Percentiles rank a stretch among this genome's conserved stretches.
Conservation (phyloP, 2,888 invertebrate species). For the Platerodrilus igneus region DNA sequence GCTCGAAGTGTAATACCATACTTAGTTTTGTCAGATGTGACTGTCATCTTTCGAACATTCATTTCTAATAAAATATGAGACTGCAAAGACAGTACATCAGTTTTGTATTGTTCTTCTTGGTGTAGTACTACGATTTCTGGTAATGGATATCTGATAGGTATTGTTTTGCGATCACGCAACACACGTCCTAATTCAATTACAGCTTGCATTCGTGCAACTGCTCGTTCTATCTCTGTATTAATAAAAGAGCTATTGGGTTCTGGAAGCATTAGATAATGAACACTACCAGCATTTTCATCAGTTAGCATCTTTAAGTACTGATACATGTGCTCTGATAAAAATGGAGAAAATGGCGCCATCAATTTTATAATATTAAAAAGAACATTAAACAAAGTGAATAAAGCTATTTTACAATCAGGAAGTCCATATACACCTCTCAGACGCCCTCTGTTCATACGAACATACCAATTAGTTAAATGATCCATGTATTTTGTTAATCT, state of each 20-base stretch:
- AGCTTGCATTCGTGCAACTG: slow-evolving; percentile 89
- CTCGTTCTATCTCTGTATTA: slow-evolving; percentile 79
- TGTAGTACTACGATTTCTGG: slow-evolving; percentile 95
- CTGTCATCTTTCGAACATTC: slow-evolving; percentile 79
- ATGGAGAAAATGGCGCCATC: slow-evolving; percentile 98
- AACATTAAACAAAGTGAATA: slow-evolving; percentile 85
- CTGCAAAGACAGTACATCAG: slow-evolving; percentile 73
- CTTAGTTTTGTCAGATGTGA: slow-evolving; percentile 84
- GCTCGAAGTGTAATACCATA: slow-evolving; percentile 89
- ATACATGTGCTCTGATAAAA: slow-evolving; percentile 92
- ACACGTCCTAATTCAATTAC: slow-evolving; percentile 93
- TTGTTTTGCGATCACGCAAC: slow-evolving; percentile 85
- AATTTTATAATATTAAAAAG: slow-evolving; percentile 83
- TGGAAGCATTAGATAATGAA: slow-evolving; percentile 91
- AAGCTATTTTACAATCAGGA: slow-evolving; percentile 75
- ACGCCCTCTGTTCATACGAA: slow-evolving; percentile 91
- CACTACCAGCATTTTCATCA: slow-evolving; percentile 61
- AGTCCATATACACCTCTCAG: slow-evolving; percentile 86
- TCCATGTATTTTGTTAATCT: slow-evolving; percentile 93
- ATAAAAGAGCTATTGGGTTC: slow-evolving; percentile 67
- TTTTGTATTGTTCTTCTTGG: slow-evolving; percentile 70
- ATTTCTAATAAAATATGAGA: slow-evolving; percentile 88
- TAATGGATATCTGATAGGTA: slow-evolving; percentile 94
- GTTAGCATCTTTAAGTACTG: slow-evolving; percentile 74
- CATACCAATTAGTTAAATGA: slow-evolving; percentile 98